Conservation (phyloP, 1,140 invertebrate genomes). For the Pseudomyrmex sp. region DNA sequence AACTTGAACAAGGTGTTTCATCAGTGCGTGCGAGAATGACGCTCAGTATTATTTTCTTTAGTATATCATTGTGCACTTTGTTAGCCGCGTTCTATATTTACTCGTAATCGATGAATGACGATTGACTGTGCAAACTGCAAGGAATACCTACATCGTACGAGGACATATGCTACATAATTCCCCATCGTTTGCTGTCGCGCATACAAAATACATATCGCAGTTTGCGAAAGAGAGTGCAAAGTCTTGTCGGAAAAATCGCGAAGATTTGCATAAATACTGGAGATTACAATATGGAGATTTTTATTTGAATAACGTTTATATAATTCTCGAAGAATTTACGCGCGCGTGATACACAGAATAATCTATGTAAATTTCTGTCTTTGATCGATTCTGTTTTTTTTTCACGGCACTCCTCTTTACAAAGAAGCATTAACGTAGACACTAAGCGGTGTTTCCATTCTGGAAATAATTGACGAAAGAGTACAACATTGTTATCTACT, state of each 20-base stretch:
- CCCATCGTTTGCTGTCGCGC: not conserved
- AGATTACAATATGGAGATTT: too few relatives aligned
- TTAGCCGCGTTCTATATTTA: constrained; percentile 25
- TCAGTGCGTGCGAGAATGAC: constrained; percentile 30
- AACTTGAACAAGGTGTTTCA: constrained; percentile 8
- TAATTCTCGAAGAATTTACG: too few relatives aligned
- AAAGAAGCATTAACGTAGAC: constrained; percentile 4
- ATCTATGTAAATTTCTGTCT: not conserved
- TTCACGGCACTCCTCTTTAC: not conserved
- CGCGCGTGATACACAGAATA: too few relatives aligned
- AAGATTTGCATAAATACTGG: not conserved
- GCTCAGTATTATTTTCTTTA: constrained; percentile 51
- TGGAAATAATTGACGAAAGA: not conserved
- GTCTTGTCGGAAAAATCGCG: too few relatives aligned
- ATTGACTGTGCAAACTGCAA: constrained; percentile 27
- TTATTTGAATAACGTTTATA: too few relatives aligned
- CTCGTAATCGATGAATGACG: constrained; percentile 36
- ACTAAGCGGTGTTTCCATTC: constrained; percentile 24
- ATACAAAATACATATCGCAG: constrained; percentile 2
- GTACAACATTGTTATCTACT: not conserved
- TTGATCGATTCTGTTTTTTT: not conserved
- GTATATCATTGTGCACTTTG: constrained; percentile 11
- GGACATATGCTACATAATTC: not conserved
- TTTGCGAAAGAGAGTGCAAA: constrained; percentile 14
- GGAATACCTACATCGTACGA: not conserved